Conservation (phyloP, 2,113 vertebrate genomes). For the Lasiurus borealis region DNA sequence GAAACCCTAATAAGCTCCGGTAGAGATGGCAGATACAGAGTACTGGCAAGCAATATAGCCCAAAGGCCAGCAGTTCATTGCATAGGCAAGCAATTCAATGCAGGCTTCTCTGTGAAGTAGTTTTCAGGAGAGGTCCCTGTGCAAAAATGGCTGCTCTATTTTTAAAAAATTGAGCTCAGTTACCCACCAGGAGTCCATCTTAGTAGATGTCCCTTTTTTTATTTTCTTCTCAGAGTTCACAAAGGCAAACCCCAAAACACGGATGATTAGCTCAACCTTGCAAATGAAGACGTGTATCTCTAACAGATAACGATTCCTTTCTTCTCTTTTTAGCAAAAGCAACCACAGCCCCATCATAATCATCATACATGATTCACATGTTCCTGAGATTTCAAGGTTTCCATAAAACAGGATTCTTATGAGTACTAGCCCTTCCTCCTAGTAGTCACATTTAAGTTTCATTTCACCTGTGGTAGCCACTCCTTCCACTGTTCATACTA, state of each 20-base stretch:
- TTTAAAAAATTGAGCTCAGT: background rate
- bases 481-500: background rate
- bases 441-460: rapidly evolving
- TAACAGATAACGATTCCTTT: background rate
- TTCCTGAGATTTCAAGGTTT: background rate
- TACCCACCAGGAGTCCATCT: background rate
- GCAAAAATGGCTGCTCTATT: background rate
- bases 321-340: background rate
- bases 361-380: background rate
- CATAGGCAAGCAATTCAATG: background rate
- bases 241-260: background rate
- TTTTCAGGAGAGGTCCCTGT: background rate
- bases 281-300: background rate
- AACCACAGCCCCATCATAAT: background rate
- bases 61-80: background rate
- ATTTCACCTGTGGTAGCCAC: background rate
- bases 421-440: rapidly evolving
- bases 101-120: background rate
- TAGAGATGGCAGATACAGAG: background rate
- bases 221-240: background rate
- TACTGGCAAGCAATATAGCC: background rate
- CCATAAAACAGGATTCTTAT: background rate
- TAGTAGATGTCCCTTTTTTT: background rate
- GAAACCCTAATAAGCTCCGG: background rate
- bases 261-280: background rate